Evolutionary conservation across 1,140 invertebrate species (phyloP), one percentile per base, ranked within the genome.

Genomic region (Pinna nobilis): DNA sequence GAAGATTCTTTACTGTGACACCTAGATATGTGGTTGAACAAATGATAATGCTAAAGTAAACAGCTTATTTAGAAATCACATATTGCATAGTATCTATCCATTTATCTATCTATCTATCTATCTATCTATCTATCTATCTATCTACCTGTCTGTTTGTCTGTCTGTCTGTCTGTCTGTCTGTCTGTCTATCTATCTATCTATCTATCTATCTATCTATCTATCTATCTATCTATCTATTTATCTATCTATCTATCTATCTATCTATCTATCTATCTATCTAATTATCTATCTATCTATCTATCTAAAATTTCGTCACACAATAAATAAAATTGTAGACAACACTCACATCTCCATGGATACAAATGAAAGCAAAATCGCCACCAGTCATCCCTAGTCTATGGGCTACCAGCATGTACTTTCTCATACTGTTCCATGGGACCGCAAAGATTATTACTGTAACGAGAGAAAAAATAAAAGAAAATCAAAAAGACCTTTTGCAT

Each of bases 321-420:
- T 20, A 55, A n/a, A 55, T 55, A 53, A 68, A 50, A 55, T 13
- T 18, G 23, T 55, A 44, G 18, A 55, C 53, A 68, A 28, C 3
- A 74, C 84, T 79, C 77, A 86, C 85, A 74, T 86, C 84, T 15
- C 82, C 81, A 89, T 97, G 94, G 18, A 96, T 94, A 82, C 96
- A 95, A 7, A 97, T 89, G 84, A 97, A 97, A 1, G 93, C 94
- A 93, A 94, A 97, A 66, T 96, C 94, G 30, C 95, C 95, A 41
- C 93, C 92, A 15, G 94, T 96, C 95, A 97, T 96, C 23, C 93
- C 94, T 23, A 97, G 89, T 32, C 92, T 90, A 82, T 97, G 94
- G 0, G 96, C 96, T 0, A 94, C 93, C 44, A 98, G 85, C 92
- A 98, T 94, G 84, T 97, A 96, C 87, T 94, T 94, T 13, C 96